Base-by-base conservation (phyloP, 53 echinoderm and acorn worm species). In the Temnopleurus reevesii region DNA sequence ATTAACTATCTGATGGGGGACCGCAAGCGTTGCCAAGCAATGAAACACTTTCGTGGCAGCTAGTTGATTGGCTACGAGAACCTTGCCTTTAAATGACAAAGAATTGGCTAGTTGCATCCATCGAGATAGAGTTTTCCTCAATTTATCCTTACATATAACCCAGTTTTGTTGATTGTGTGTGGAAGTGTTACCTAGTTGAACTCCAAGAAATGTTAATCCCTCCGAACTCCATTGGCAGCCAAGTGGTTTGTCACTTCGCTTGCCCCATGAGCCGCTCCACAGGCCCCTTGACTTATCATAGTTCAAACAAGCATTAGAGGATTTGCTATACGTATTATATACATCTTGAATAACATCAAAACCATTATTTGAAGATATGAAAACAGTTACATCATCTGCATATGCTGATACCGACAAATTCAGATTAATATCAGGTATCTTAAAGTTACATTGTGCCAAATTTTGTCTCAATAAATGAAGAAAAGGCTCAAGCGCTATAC, bases 321-420 rank as follows among this genome's bases (percentile, higher is more conserved):
- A 53, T 10, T 30, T 25, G 31, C 45, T 77, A 36, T 57, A 89
- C 2, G 56, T 23, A 43, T 34, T 55, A 43, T 77, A 79, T 15
- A 43, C 55, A 21, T 41, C 4, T 25, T 77, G 35, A 41, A 89
- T 35, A 44, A 79, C 45, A 17, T 89, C 19, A 77, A 89, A 89
- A 31, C 89, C 77, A 18, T 23, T 35, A 15, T 90, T 49, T 17
- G 19, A 9, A 26, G 90, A 80, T 35, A 90, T 3, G 25, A 82
- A 90, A 5, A 90, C 19, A 4, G 89, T 76, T 27, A 89, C 71
- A 24, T 89, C 89, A 53, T 89, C 88, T 5, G 88, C 88, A 6
- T 79, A 88, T 0, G 88, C 71, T 46, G 88, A 64, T 6, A 88
- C 71, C 29, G 53, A 89, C 8, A 46, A 47, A 34, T 53, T 36